phyloP scores from a whole-genome alignment of 92 coral and sea anemone species.

The Phenganax marumi region DNA sequence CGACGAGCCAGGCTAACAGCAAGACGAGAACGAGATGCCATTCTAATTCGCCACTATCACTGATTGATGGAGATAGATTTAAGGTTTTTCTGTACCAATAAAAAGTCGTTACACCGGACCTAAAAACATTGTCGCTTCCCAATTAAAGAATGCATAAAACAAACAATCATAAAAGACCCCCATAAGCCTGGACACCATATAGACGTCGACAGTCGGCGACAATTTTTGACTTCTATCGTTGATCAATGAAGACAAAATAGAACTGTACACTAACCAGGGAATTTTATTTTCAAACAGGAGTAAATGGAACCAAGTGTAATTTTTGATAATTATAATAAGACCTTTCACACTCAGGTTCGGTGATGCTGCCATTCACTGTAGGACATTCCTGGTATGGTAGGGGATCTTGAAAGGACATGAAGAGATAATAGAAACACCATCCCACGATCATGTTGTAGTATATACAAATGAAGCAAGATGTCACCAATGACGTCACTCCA shows the following conservation, averaged over 20 bases:
- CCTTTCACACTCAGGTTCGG: slow-evolving; percentile 48
- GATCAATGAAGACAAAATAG: too few relatives aligned
- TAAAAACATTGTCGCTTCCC: too few relatives aligned
- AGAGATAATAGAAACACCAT: slow-evolving; percentile 88
- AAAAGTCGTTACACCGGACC: slow-evolving; percentile 49
- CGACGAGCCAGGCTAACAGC: slow-evolving; percentile 65
- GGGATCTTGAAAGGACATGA: slow-evolving; percentile 85
- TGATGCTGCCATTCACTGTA: slow-evolving; percentile 33
- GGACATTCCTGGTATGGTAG: slow-evolving; percentile 76
- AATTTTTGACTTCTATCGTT: too few relatives aligned
- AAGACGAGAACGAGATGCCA: slow-evolving; percentile 67
- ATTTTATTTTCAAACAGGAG: too few relatives aligned
- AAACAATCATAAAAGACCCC: too few relatives aligned
- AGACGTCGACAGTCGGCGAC: too few relatives aligned
- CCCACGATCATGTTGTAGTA: slow-evolving; percentile 89
- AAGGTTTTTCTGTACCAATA: slow-evolving; percentile 70
- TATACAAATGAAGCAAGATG: slow-evolving; percentile 67
- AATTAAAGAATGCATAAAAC: too few relatives aligned
- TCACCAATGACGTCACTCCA: slow-evolving; percentile 76
- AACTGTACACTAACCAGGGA: too few relatives aligned
- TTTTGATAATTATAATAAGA: too few relatives aligned
- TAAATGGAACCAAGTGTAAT: too few relatives aligned
- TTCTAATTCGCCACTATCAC: slow-evolving; percentile 54
- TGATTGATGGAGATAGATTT: slow-evolving; percentile 53
- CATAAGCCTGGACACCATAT: too few relatives aligned